Percentiles rank a stretch among this genome's conserved stretches.
Conservation (phyloP, 2,113 vertebrate genomes). For the Forbesichthys agassizii region DNA sequence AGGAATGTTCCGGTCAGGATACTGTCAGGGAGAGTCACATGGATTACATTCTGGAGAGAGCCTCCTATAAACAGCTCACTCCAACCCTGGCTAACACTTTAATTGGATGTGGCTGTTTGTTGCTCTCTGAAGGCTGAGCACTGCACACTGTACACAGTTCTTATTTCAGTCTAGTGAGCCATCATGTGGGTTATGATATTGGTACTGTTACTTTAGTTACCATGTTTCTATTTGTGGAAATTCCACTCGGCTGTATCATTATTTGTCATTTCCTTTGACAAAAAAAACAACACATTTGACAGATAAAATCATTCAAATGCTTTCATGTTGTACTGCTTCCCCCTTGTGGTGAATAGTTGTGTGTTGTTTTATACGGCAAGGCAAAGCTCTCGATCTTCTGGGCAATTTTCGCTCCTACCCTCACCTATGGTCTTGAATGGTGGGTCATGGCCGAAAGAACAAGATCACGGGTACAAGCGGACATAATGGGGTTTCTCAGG, state of each 20-base stretch:
- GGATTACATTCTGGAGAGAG: constrained; percentile 47
- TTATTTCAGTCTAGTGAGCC: too few relatives aligned
- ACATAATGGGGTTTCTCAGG: too few relatives aligned
- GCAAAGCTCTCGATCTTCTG: too few relatives aligned
- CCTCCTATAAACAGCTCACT: not conserved
- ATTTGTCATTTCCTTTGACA: constrained; percentile 48
- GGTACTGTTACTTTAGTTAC: not conserved
- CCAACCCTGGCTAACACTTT: not conserved
- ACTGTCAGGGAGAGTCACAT: constrained; percentile 6
- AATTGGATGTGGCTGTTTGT: not conserved
- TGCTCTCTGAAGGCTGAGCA: not conserved
- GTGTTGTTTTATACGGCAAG: not conserved
- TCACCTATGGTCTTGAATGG: too few relatives aligned
- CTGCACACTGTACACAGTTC: not conserved
- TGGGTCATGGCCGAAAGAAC: too few relatives aligned
- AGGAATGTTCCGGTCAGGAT: not conserved
- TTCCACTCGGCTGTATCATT: not conserved
- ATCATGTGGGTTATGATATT: not conserved
- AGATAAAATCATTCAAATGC: not conserved
- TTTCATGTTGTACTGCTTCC: constrained; percentile 37
- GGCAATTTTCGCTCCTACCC: too few relatives aligned
- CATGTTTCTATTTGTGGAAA: not conserved
- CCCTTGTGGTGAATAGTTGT: constrained; percentile 45
- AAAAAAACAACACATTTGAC: not conserved
- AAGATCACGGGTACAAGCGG: too few relatives aligned